Conservation (phyloP, 2,113 vertebrate species). For the Oryzias curvinotus region DNA sequence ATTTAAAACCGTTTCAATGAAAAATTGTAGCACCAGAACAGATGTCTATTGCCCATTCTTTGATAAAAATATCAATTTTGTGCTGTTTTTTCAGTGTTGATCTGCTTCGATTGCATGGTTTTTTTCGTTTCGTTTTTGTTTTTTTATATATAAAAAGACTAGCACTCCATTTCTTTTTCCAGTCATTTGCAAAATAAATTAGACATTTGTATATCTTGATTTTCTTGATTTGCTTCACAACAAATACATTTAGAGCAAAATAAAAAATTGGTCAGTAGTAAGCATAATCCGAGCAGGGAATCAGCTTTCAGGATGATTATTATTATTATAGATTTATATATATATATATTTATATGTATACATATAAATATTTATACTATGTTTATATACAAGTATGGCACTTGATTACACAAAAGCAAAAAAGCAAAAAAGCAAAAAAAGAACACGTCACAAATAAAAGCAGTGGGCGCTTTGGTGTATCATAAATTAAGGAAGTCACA, state of each 20-base stretch:
- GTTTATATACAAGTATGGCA: conserved; percentile 84
- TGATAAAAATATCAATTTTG: conserved; percentile 74
- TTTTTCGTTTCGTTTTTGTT: conserved; percentile 2
- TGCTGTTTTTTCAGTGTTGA: conserved; percentile 73
- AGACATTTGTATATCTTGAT: conserved; percentile 52
- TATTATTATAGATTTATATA: conserved; percentile 34
- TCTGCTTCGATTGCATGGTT: conserved; percentile 58
- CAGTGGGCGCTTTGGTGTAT: conserved; percentile 84
- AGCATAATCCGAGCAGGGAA: conserved; percentile 82
- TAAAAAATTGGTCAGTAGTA: conserved; percentile 65
- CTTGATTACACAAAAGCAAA: conserved; percentile 84
- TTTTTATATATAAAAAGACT: conserved; percentile 64
- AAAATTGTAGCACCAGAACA: conserved; percentile 82
- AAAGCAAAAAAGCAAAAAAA: conserved; percentile 71
- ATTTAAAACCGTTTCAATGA: conserved; percentile 72
- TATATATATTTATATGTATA: conserved; percentile 61
- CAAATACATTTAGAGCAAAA: conserved; percentile 77
- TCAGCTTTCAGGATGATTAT: conserved; percentile 77
- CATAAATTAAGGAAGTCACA: conserved; percentile 79
- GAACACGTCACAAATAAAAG: conserved; percentile 79
- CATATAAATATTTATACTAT: conserved; percentile 69
- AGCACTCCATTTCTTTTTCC: conserved; percentile 67
- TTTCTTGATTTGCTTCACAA: conserved; percentile 73
- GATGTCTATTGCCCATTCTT: conserved; percentile 68
- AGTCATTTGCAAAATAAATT: conserved; percentile 70